phyloP scores from a whole-genome alignment of 2,113 vertebrate species.

The Struthidea cinerea region DNA sequence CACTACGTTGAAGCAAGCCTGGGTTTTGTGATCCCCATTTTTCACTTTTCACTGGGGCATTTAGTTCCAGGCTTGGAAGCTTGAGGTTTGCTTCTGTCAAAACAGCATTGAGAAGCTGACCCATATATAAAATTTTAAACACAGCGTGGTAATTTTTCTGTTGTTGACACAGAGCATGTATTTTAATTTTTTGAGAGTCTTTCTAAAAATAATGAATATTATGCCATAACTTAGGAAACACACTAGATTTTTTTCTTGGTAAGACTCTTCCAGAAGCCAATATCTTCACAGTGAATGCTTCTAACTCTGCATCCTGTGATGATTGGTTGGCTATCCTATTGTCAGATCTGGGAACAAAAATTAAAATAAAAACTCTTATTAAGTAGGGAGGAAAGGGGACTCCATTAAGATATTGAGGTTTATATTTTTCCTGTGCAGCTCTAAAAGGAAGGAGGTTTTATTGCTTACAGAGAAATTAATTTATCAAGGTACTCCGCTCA shows the following conservation, averaged over 20 bases:
- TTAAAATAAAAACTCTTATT: neutral
- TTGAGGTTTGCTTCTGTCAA: neutral
- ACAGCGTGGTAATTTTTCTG: neutral
- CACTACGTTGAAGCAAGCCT: neutral
- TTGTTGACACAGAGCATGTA: neutral
- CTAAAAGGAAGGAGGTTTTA: neutral
- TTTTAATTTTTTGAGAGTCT: neutral
- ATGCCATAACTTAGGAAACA: neutral
- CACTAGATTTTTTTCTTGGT: neutral
- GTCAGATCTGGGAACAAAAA: neutral
- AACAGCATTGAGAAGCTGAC: neutral
- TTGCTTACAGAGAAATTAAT: neutral
- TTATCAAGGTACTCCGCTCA: neutral
- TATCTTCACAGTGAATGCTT: neutral
- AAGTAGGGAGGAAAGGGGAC: neutral
- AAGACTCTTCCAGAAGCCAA: neutral
- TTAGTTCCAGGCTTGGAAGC: neutral
- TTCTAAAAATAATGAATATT: neutral
- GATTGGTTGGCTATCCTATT: neutral
- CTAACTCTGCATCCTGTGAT: neutral
- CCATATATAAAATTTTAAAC: neutral
- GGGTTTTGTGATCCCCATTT: neutral
- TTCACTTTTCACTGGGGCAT: neutral
- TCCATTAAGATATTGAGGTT: neutral
- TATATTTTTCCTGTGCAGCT: neutral